These are phyloP conservation scores for Luidia sarsii DNA, from an alignment of 53 echinoderm and acorn worm genomes.

Conservation along the genomic window DNA sequence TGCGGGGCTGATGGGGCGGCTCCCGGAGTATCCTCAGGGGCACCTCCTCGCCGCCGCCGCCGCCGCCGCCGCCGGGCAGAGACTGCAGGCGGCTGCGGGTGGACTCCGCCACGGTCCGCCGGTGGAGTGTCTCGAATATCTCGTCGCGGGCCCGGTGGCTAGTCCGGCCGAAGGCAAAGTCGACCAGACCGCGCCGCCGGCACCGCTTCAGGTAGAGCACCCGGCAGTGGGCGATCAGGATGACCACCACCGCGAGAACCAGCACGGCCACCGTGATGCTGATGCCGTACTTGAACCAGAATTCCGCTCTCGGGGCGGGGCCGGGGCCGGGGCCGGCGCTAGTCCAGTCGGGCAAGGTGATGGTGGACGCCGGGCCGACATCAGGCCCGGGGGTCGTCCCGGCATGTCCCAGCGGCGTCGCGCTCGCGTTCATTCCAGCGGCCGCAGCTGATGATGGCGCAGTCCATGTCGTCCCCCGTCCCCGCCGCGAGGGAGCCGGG, in stretches of 20 bases:
- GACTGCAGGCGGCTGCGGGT: neutral
- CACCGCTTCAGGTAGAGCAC: conserved; percentile 1
- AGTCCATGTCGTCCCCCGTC: neutral
- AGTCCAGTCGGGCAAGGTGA: neutral
- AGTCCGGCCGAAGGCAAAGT: neutral
- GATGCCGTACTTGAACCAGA: conserved; percentile 61
- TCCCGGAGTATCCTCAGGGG: conserved; percentile 12
- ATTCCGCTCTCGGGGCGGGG: neutral
- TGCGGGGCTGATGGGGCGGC: neutral
- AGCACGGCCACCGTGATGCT: conserved; percentile 54
- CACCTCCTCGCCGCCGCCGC: conserved; percentile 21
- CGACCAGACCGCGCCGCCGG: conserved; percentile 13
- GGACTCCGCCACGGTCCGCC: conserved; percentile 16
- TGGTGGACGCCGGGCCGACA: neutral
- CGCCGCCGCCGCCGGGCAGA: neutral
- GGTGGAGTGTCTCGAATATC: conserved; percentile 24
- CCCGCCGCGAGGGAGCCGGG: too few species aligned
- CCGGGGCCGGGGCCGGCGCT: neutral
- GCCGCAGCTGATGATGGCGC: neutral
- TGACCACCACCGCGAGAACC: conserved; percentile 40
- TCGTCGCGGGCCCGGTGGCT: conserved; percentile 18
- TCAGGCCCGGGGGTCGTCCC: neutral
- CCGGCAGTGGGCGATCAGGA: conserved; percentile 42
- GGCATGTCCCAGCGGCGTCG: neutral
- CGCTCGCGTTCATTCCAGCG: neutral